Evolutionary conservation across 2,888 invertebrate genomes (phyloP), one percentile per base, ranked within the genome.

Genomic region (Xanthorhoe spadicearia): DNA sequence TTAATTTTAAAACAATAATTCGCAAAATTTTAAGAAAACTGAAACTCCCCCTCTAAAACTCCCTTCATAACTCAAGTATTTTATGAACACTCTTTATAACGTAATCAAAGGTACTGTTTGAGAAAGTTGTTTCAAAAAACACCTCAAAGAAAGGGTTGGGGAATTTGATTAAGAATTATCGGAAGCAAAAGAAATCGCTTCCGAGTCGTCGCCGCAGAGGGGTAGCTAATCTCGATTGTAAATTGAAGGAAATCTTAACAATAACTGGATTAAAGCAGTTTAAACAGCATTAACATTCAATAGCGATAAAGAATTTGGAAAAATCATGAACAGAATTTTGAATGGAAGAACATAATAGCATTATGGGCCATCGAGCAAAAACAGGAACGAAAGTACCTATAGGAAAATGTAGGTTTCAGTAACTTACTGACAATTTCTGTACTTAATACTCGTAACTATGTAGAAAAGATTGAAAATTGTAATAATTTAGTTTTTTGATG

Each of bases 161-260:
- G 51, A 77, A 84, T 80, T 82, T 77, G 73, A 81, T 85, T 82
- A 81, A 82, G 81, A 85, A 79, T 73, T 81, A 79, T 77, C 75
- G 75, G 70, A 60, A 68, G 66, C 68, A 69, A 65, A 76, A 75
- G 71, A 63, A 77, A 74, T 72, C 69, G 69, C 19, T 68, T 57
- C 62, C 61, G 59, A 69, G 59, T 61, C 67, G 68, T 28, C 56
- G 63, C 61, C 43, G 4, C 18, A 28, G 48, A 70, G 78, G 76
- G 77, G 77, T n/a, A 80, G 19, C 79, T 85, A 82, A 86, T 86
- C 81, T 77, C 75, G 78, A 85, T 84, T 84, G 83, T 80, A 79
- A 78, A 85, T 83, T 83, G 80, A 85, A 85, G 84, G 83, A 85
- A 81, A 86, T 79, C 79, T 82, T 75, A 82, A 88, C 88, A 89